Conservation (phyloP, 2,113 vertebrate genomes). For the Callorhinus ursinus region DNA sequence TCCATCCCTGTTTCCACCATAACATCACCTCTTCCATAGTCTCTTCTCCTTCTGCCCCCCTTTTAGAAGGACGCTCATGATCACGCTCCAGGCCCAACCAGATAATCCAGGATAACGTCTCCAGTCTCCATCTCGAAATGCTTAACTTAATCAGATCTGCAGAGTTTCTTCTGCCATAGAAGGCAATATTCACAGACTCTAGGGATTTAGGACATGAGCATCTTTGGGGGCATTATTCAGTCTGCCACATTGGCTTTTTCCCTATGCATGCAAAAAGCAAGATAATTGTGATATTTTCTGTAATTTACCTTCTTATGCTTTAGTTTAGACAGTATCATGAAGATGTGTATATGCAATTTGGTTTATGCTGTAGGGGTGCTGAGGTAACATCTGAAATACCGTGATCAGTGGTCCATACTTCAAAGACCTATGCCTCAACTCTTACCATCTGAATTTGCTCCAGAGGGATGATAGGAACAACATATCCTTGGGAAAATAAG, state of each 20-base stretch:
- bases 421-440: neutral
- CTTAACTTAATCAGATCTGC: neutral
- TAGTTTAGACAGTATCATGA: neutral
- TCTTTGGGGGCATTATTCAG: neutral
- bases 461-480: neutral
- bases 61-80: neutral
- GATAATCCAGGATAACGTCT: neutral
- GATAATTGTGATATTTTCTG: neutral
- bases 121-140: neutral
- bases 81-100: neutral
- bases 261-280: neutral
- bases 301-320: slow-evolving; percentile 7
- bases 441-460: neutral
- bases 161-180: neutral
- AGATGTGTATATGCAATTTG: neutral
- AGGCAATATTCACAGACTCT: neutral
- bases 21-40: neutral
- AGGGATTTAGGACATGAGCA: neutral
- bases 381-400: neutral
- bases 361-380: neutral
- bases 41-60: neutral
- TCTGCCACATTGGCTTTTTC: neutral
- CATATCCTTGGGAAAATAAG: neutral
- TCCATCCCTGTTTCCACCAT: neutral
- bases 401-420: neutral